A percentile compares a stretch with the other conserved stretches of the same genome.
Evolutionary conservation across 2,113 vertebrate genomes (phyloP).

Genomic region (Empidonax alnorum): DNA sequence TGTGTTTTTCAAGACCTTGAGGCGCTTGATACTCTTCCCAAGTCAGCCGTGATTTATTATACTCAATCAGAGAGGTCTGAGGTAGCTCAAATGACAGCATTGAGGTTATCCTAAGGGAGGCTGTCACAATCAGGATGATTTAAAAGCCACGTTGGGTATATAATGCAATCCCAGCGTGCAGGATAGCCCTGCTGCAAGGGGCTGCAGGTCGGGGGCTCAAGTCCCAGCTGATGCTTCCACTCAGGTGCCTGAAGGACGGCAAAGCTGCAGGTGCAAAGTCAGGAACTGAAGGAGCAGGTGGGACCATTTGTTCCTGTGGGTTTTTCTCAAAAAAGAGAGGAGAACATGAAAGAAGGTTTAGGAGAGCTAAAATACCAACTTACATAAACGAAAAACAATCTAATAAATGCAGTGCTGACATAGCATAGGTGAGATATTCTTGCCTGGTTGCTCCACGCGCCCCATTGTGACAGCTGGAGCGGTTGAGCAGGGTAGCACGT

Average conservation of each 20-base stretch:
- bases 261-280: background rate
- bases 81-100: background rate
- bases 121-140: background rate
- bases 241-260: background rate
- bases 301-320: background rate
- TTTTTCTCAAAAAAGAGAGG: background rate
- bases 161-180: rapidly evolving
- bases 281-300: background rate
- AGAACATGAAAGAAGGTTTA: background rate
- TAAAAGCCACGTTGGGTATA: background rate
- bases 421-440: background rate
- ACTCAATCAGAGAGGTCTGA: background rate
- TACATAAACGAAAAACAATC: background rate
- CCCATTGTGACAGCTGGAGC: rapidly evolving
- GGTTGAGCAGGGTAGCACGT: background rate
- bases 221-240: background rate
- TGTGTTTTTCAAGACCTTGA: background rate
- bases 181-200: background rate
- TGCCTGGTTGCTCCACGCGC: background rate
- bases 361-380: background rate
- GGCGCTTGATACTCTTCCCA: background rate
- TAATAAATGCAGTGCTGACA: background rate
- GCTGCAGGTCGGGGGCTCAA: rapidly evolving
- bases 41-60: background rate
- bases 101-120: background rate